phyloP scores from a whole-genome alignment of 2,888 invertebrate species.

The Tenthredo notha region DNA sequence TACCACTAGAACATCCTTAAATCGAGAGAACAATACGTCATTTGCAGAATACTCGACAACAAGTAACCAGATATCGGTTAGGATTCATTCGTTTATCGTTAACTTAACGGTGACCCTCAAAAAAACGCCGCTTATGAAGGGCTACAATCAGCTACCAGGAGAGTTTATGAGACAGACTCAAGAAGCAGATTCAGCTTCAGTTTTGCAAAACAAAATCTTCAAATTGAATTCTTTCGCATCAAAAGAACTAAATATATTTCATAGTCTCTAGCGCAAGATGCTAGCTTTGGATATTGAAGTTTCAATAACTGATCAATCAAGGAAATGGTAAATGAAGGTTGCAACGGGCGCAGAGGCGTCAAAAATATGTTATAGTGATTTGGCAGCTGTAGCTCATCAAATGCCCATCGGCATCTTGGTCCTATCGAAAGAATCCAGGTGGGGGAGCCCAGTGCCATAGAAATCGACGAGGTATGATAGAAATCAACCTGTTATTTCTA shows the following conservation, averaged over 20 bases:
- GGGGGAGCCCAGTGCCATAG: background rate
- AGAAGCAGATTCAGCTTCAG: background rate
- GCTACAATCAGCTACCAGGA: background rate
- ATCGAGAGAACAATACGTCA: background rate
- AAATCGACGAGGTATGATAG: background rate
- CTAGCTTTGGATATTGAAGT: background rate
- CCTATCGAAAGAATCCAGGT: background rate
- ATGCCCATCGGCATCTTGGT: background rate
- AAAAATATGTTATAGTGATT: background rate
- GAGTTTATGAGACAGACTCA: background rate
- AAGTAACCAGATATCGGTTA: background rate
- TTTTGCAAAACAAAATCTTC: background rate
- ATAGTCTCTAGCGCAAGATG: background rate
- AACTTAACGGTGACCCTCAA: background rate
- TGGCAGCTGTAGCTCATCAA: background rate
- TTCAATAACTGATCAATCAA: background rate
- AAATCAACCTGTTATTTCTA: background rate
- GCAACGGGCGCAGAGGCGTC: background rate
- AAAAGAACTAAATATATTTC: background rate
- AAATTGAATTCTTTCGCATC: background rate
- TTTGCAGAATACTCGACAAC: background rate
- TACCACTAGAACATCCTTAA: too few relatives aligned
- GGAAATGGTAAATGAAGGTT: background rate
- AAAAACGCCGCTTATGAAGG: background rate
- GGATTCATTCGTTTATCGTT: background rate